Conservation (phyloP, 2,113 vertebrate species). For the Clupea harengus region DNA sequence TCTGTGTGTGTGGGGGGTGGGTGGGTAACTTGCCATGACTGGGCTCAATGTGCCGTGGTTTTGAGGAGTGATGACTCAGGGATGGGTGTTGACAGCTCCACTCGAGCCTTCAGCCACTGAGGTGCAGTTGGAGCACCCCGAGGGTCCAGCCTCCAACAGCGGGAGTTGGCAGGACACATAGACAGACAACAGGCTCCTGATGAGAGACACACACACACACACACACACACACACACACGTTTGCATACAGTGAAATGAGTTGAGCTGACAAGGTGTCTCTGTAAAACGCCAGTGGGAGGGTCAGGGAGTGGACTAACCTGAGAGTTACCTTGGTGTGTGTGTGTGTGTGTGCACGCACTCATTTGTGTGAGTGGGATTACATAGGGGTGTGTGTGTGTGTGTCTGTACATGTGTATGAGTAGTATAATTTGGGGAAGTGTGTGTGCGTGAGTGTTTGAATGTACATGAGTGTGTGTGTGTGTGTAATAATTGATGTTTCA, state of each 20-base stretch:
- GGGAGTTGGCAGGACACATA: neutral
- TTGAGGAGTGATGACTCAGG: neutral
- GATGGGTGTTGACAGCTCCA: slow-evolving; percentile 6
- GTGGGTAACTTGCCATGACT: neutral
- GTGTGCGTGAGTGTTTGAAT: neutral
- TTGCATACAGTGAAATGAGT: neutral
- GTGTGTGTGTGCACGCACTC: too few species aligned
- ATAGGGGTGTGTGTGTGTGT: neutral
- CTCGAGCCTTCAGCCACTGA: neutral
- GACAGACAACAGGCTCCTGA: neutral
- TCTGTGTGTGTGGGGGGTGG: neutral
- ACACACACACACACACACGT: slow-evolving; percentile 5
- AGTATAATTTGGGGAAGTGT: neutral
- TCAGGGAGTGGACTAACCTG: neutral
- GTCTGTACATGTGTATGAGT: neutral
- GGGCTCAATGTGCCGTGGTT: neutral
- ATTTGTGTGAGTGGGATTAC: too few species aligned
- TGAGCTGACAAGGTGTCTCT: slow-evolving; percentile 23
- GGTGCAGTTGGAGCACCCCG: neutral
- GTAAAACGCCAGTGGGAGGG: neutral
- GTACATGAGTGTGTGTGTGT: too few species aligned
- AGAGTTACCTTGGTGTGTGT: neutral
- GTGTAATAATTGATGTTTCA: neutral
- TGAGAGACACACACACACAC: neutral
- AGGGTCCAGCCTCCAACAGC: neutral